Base-by-base conservation (phyloP, 2,797 vertebrate genomes). In the Clarias pachynema region DNA sequence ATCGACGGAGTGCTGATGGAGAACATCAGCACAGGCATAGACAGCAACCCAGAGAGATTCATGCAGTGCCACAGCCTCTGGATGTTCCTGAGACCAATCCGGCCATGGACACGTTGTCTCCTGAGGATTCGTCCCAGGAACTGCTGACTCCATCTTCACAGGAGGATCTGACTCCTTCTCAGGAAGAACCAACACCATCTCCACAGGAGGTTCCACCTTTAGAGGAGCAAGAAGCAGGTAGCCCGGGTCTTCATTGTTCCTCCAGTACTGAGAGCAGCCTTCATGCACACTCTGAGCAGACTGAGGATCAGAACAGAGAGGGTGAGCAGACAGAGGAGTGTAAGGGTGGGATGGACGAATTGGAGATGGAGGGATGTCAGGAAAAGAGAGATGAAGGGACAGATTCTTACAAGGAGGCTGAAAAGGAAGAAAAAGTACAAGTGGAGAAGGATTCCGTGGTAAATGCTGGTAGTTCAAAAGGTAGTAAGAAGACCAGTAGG, bases 401-500 rank as follows among this genome's bases (percentile, higher is more conserved):
- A 24, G 49, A 59, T 53, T 66, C 75, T 78, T 60, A 6, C 40
- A 53, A 86, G 74, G 57, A 62, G 40, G 0, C 31, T 74, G 68
- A 80, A 29, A 37, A 73, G 15, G 81, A 83, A 56, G 70, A 81
- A 57, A 69, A 75, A 18, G 59, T 20, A n/a, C 65, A 34, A 14
- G n/a, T 24, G 59, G 24, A 82, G 24, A 82, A 34, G 18, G 56
- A 84, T 15, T 74, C 29, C 22, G 10, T 60, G 8, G 40, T n/a
- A 80, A 26, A 57, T 5, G 9, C n/a, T 68, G 26, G 10, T 80
- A 57, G 65, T 78, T 86, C 75, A 86, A 90, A 92, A 82, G 93
- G 89, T 0, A 93, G 91, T 93, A 95, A 63, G 77, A 79, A 79
- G 57, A 63, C 34, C 87, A 94, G 94, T 0, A 94, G 94, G 89